Evolutionary conservation across 53 echinoderm and acorn worm genomes (phyloP), one percentile per base, ranked within the genome.

Genomic region (Paracentrotus lividus): DNA sequence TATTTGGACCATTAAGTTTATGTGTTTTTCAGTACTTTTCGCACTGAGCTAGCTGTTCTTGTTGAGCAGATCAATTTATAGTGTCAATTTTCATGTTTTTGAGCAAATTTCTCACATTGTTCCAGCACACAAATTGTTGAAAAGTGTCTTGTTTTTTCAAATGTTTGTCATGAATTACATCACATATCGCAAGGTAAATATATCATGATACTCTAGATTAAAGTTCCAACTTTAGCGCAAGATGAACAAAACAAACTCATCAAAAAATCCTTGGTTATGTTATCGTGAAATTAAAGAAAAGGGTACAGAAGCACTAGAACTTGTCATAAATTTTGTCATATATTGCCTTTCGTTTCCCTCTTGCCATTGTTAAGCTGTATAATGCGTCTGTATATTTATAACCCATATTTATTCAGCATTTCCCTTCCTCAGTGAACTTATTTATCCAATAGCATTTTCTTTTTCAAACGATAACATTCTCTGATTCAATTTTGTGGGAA

Each of bases 401-500:
- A 64, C 8, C 9, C 24, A 47, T 81, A 81, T 47, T 15, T 45
- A 81, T 44, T 81, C 47, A 49, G 47, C 47, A 81, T 81, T n/a
- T 26, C 27, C 26, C 27, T 26, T 26, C 81, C 81, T 1, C 26
- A 9, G 44, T 77, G 6, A 52, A 47, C 47, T 81, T 81, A 47
- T 81, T 64, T 44, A 81, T 81, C 44, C 10, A n/a, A 23, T 24
- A 47, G 10, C 81, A 81, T 81, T 81, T 47, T 72, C 27, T 47
- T 81, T 47, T 47, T 81, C 45, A 18, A 38, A 47, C n/a, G 26
- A 47, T 47, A 44, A 45, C 26, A 45, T 47, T 72, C 81, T 47
- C 26, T 81, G 81, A 81, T 81, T 81, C 44, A 81, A 81, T 81
- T 81, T 81, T 44, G 42, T 5, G 47, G 44, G n/a, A 13, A 47